phyloP scores from a whole-genome alignment of 2,797 vertebrate genomes.

The Decapterus maruadsi region DNA sequence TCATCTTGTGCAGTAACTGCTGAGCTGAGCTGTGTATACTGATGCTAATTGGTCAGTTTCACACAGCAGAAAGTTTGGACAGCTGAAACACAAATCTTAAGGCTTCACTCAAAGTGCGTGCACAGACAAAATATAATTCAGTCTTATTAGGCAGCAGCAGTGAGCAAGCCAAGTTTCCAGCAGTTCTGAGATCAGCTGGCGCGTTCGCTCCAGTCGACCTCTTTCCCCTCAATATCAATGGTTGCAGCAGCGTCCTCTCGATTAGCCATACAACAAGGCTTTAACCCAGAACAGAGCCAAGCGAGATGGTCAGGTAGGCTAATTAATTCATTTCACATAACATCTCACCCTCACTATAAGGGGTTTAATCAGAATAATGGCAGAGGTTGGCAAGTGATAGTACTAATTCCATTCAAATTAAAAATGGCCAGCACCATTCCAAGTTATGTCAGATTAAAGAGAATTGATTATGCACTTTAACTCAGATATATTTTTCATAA shows the following conservation, averaged over 20 bases:
- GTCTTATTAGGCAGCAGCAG: background rate
- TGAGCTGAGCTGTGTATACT: background rate
- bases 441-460: slow-evolving; percentile 21
- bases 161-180: slow-evolving; percentile 39
- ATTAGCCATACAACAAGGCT: slow-evolving; percentile 34
- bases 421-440: slow-evolving; percentile 2
- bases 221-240: slow-evolving; percentile 24
- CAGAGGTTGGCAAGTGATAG: background rate
- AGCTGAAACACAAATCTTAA: background rate
- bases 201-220: slow-evolving; percentile 31
- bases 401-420: slow-evolving; percentile 14
- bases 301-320: slow-evolving; percentile 16
- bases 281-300: slow-evolving; percentile 12
- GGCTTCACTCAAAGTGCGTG: slow-evolving; percentile 12
- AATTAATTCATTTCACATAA: slow-evolving; percentile 12
- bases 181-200: slow-evolving; percentile 42
- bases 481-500: slow-evolving; percentile 18
- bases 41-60: background rate
- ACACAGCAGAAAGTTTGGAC: slow-evolving; percentile 5
- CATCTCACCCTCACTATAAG: slow-evolving; percentile 6
- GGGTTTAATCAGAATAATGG: slow-evolving; percentile 23
- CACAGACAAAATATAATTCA: background rate
- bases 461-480: slow-evolving; percentile 8
- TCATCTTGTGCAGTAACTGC: background rate
- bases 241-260: slow-evolving; percentile 27